These are phyloP conservation scores for Drosophila barbarae DNA, from an alignment of 2,888 invertebrate genomes.

Conservation along the genomic window DNA sequence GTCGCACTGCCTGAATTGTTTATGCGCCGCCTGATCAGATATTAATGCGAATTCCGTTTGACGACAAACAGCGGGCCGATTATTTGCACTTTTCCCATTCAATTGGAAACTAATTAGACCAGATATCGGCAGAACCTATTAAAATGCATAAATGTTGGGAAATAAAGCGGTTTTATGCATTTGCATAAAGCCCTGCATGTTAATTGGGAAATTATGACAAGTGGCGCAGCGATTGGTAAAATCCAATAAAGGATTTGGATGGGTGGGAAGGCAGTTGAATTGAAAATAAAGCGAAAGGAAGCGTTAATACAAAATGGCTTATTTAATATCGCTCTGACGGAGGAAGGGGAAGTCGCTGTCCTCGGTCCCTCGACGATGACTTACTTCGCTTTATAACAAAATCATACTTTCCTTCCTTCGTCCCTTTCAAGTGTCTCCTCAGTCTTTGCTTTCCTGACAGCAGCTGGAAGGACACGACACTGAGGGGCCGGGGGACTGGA, in stretches of 20 bases:
- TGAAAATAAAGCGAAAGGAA: neutral
- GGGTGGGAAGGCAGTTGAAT: neutral
- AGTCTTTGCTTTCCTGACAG: conserved; percentile 2
- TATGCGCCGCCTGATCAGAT: conserved; percentile 35
- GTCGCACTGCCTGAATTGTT: conserved; percentile 12
- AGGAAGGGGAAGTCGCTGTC: neutral
- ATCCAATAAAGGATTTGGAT: conserved; percentile 16
- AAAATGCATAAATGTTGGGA: conserved; percentile 12
- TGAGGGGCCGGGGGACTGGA: neutral
- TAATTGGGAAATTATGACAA: conserved; percentile 32
- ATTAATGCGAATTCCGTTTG: conserved; percentile 36
- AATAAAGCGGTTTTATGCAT: conserved; percentile 13
- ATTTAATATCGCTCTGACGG: conserved; percentile 9
- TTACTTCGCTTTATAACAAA: conserved; percentile 37
- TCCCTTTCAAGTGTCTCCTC: conserved; percentile 4
- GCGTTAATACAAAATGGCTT: conserved; percentile 30
- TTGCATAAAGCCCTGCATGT: conserved; percentile 16
- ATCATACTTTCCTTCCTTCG: conserved; percentile 19
- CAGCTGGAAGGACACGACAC: conserved; percentile 3
- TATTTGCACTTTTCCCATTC: conserved; percentile 29
- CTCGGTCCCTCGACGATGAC: conserved; percentile 1
- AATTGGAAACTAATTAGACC: conserved; percentile 46
- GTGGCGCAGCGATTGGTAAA: conserved; percentile 6
- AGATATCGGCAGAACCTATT: conserved; percentile 18
- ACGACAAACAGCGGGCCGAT: neutral